Evolutionary conservation across 2,113 vertebrate species (phyloP), one percentile per base, ranked within the genome.

Genomic region (Bolborhynchus lineola): DNA sequence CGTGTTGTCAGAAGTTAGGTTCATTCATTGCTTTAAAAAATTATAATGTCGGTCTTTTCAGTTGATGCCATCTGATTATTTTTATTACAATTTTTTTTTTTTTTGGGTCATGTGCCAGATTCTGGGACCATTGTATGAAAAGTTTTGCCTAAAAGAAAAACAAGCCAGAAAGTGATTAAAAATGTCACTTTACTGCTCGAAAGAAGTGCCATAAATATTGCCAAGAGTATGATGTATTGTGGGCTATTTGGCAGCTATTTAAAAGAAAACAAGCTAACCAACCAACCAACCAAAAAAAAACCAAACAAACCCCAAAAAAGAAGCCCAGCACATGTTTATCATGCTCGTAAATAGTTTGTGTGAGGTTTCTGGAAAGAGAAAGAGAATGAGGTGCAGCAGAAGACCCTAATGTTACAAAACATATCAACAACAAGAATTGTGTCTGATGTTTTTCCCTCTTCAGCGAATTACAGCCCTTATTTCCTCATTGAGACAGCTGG

Each of bases 41-140:
- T 6, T 33, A 10, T 20, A 19, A 33, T 37, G 0, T 16, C 16
- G 60, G 24, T 29, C 7, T 82, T 88, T 88, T 63, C 47, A 79
- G 15, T 2, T 31, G 39, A 24, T 82, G 4, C 2, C 3, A 42
- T 31, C 44, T 7, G 7, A 31, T 13, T 44, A 37, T 17, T 70
- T 3, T 17, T 25, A 47, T 39, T 13, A 10, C 28, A 4, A 8
- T 3, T 29, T 29, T 15, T 41, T 24, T 55, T 46, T 1, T 42
- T 68, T 49, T 10, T 14, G 1, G 5, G 9, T 2, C 28, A 15
- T 10, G 1, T n/a, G 4, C 2, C n/a, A 41, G 1, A 3, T 86
- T 55, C 19, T 60, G 7, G 7, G 23, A 29, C 20, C 8, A 10
- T 55, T 26, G 13, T 7, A 42, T 21, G 8, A 39, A 37, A 71